A percentile compares a stretch with the other conserved stretches of the same genome.
phyloP scores from a whole-genome alignment of 2,888 invertebrate genomes.

The Pandemis cinnamomeana region DNA sequence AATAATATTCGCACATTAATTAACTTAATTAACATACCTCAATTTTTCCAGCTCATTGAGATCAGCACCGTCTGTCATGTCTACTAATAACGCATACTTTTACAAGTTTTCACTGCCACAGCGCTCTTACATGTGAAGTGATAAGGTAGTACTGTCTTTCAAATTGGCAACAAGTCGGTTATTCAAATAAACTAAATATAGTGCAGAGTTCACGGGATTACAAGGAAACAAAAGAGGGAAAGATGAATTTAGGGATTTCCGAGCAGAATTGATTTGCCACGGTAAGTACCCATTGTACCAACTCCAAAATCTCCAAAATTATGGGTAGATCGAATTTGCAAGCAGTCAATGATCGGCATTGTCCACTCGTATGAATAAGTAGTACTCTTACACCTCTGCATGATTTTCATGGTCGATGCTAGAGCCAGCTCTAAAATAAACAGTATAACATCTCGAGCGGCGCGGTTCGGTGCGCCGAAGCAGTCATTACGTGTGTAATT shows the following conservation, averaged over 20 bases:
- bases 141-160: constrained; percentile 73
- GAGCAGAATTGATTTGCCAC: constrained; percentile 34
- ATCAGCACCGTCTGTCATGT: constrained; percentile 68
- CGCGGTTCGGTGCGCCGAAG: constrained; percentile 62
- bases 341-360: constrained; percentile 74
- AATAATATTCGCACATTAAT: no score
- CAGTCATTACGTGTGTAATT: constrained; percentile 63
- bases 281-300: constrained; percentile 13
- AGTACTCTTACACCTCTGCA: constrained; percentile 64
- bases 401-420: constrained; percentile 74
- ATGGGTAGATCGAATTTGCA: constrained; percentile 52
- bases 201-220: constrained; percentile 49
- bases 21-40: constrained; percentile 57
- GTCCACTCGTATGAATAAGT: constrained; percentile 62
- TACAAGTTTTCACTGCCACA: constrained; percentile 62
- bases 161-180: constrained; percentile 66
- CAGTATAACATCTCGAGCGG: constrained; percentile 76
- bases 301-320: constrained; percentile 46
- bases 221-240: background rate
- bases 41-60: constrained; percentile 72
- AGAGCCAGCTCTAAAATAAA: constrained; percentile 79
- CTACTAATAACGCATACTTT: constrained; percentile 48
- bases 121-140: constrained; percentile 64
- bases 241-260: no score
- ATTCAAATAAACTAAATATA: constrained; percentile 59